phyloP scores from a whole-genome alignment of 2,113 vertebrate species.

The Danio rerio region DNA sequence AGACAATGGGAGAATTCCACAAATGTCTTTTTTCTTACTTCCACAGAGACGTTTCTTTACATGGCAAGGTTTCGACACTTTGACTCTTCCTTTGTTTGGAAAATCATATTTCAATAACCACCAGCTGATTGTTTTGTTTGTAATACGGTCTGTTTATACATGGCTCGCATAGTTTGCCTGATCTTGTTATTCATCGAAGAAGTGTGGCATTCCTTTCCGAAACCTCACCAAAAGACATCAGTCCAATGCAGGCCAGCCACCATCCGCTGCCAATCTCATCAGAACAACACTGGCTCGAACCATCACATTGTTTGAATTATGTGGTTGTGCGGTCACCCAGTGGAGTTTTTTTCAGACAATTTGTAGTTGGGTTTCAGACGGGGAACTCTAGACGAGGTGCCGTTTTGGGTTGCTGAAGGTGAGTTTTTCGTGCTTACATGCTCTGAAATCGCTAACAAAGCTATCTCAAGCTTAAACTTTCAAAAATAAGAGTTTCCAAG shows the following conservation, averaged over 20 bases:
- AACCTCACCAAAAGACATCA: constrained; percentile 65
- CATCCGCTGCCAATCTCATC: constrained; percentile 67
- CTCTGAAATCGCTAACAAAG: not conserved
- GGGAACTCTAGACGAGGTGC: not conserved
- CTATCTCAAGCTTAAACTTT: not conserved
- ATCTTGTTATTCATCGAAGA: constrained; percentile 72
- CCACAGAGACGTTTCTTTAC: constrained; percentile 35
- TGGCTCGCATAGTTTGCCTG: constrained; percentile 77
- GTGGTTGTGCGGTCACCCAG: constrained; percentile 68
- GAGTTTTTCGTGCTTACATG: not conserved
- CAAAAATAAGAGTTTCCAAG: not conserved
- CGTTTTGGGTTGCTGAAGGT: constrained; percentile 54
- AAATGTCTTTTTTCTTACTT: not conserved
- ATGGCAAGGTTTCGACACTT: constrained; percentile 38
- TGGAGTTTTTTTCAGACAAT: constrained; percentile 61
- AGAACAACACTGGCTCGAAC: constrained; percentile 72
- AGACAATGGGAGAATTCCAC: not conserved
- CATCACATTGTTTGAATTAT: constrained; percentile 76
- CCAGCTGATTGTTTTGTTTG: constrained; percentile 75
- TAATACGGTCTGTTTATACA: constrained; percentile 76
- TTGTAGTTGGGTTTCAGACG: constrained; percentile 60
- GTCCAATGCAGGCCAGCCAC: constrained; percentile 41
- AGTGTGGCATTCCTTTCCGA: constrained; percentile 70
- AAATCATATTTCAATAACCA: constrained; percentile 63
- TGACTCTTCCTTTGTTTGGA: constrained; percentile 58